Percentiles rank a stretch among this genome's conserved stretches.
These are phyloP conservation scores for Apis mellifera DNA, from an alignment of 1,140 invertebrate species.

Conservation along the genomic window Amel_HAv3.1 CM009931.2:7209501-7210000, in stretches of 20 bases:
- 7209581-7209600: conserved; percentile 70
- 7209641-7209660: conserved; percentile 49
- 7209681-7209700: background rate
- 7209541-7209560: conserved; percentile 76
- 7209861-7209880: background rate
- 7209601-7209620: conserved; percentile 56
- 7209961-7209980: too few species aligned
- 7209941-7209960: too few species aligned
- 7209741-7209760: conserved; percentile 47
- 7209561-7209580: conserved; percentile 74
- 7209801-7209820: conserved; percentile 71
- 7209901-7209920: background rate
- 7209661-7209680: conserved; percentile 45
- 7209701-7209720: conserved; percentile 53
- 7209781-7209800: conserved; percentile 70
- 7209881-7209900: background rate
- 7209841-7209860: background rate
- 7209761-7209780: conserved; percentile 77
- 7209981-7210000: too few species aligned
- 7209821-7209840: conserved; percentile 42
- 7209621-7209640: conserved; percentile 28
- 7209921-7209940: too few species aligned
- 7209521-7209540: background rate
- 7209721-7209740: conserved; percentile 9
- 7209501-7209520: background rate